Conservation (phyloP, 92 coral and sea anemone species). For the Parazoanthus swiftii region DNA sequence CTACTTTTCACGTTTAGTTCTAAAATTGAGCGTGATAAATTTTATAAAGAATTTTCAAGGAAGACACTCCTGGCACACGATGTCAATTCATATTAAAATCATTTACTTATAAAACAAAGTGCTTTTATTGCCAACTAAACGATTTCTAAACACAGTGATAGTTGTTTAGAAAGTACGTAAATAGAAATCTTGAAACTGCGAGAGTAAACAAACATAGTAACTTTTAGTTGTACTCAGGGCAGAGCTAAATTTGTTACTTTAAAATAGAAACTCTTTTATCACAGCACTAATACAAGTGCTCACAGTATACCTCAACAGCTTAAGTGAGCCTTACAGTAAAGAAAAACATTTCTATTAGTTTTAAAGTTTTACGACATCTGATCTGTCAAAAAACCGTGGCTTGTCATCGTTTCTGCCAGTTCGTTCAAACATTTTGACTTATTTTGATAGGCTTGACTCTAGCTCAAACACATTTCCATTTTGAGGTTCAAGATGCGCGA, state of each 20-base stretch:
- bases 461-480: slow-evolving; percentile 36
- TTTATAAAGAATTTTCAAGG: not conserved
- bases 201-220: not conserved
- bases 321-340: slow-evolving; percentile 18
- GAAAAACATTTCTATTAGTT: not conserved
- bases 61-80: slow-evolving; percentile 25
- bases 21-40: slow-evolving; percentile 19
- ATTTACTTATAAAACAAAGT: slow-evolving; percentile 54
- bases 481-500: slow-evolving; percentile 31
- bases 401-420: slow-evolving; percentile 5
- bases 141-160: slow-evolving; percentile 46
- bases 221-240: not conserved
- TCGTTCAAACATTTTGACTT: slow-evolving; percentile 32
- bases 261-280: not conserved
- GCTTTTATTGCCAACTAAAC: slow-evolving; percentile 60
- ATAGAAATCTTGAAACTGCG: not conserved
- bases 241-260: not conserved
- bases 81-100: slow-evolving; percentile 49
- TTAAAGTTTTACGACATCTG: not conserved
- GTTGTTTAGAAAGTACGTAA: slow-evolving; percentile 31
- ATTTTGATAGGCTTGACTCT: slow-evolving; percentile 25
- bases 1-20: not conserved
- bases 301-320: not conserved
- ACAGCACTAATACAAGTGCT: not conserved
- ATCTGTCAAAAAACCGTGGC: slow-evolving; percentile 39